Conservation (phyloP, 2,888 invertebrate species). For the Cataglyphis albicans region DNA sequence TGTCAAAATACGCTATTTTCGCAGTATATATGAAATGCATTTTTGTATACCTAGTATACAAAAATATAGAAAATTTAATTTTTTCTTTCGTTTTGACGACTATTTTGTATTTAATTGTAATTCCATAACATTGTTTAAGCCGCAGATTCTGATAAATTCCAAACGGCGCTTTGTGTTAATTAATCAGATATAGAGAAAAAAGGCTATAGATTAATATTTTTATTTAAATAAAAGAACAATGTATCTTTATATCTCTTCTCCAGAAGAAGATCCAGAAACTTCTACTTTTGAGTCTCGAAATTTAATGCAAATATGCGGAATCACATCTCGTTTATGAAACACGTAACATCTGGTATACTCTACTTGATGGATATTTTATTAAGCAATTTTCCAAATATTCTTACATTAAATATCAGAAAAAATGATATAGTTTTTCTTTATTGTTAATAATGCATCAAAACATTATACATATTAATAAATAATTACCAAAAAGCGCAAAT, state of each 20-base stretch:
- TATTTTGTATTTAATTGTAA: background rate
- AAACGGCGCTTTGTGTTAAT: conserved; percentile 19
- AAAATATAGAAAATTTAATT: background rate
- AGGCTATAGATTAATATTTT: background rate
- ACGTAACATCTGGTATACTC: conserved; percentile 35
- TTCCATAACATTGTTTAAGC: background rate
- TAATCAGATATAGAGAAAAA: conserved; percentile 14
- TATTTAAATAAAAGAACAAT: background rate
- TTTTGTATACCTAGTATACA: background rate
- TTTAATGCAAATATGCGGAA: conserved; percentile 42
- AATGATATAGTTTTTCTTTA: background rate
- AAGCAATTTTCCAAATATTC: conserved; percentile 43
- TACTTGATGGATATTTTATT: conserved; percentile 32
- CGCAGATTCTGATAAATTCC: background rate
- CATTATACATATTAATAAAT: background rate
- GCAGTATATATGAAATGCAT: background rate
- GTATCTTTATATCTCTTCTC: background rate
- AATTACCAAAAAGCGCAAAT: background rate
- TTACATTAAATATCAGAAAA: conserved; percentile 1
- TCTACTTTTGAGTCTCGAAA: background rate
- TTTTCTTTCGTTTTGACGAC: conserved; percentile 1
- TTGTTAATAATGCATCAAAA: background rate
- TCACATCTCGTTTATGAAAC: conserved; percentile 32
- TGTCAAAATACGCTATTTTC: background rate
- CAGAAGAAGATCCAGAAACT: too few species aligned